Evolutionary conservation across 2,797 vertebrate genomes (phyloP).

Genomic region (Sciurus carolinensis): DNA sequence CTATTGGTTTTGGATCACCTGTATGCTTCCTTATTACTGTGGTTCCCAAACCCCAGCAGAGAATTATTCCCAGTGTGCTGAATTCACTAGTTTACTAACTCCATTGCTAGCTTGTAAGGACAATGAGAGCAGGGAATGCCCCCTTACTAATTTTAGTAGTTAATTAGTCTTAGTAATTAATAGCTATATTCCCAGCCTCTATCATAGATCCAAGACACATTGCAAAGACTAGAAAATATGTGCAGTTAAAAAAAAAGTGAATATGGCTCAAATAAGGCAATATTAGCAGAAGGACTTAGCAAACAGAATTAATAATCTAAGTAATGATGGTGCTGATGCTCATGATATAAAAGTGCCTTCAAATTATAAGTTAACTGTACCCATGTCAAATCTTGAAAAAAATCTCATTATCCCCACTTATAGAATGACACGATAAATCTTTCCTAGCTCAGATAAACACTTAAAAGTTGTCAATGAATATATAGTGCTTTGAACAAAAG

Average conservation of each 20-base stretch:
- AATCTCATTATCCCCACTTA: background rate
- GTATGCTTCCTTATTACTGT: background rate
- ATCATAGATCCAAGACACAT: background rate
- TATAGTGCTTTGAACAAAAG: constrained; percentile 36
- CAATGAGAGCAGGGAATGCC: background rate
- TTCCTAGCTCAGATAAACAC: constrained; percentile 4
- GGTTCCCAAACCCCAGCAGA: background rate
- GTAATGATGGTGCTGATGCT: background rate
- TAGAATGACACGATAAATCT: background rate
- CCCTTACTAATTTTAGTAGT: background rate
- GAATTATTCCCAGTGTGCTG: background rate
- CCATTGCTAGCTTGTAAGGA: background rate
- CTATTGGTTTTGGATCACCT: background rate
- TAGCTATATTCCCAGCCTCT: background rate
- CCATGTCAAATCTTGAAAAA: background rate
- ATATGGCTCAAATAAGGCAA: background rate
- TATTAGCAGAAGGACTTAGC: background rate
- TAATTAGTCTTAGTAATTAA: background rate
- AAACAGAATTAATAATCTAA: background rate
- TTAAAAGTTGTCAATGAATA: background rate
- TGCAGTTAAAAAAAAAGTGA: background rate
- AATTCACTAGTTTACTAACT: background rate
- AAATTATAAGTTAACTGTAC: background rate
- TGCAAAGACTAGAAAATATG: constrained; percentile 1
- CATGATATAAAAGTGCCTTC: background rate